phyloP scores from a whole-genome alignment of 92 coral and sea anemone species.

The Epizoanthus scotinus region DNA sequence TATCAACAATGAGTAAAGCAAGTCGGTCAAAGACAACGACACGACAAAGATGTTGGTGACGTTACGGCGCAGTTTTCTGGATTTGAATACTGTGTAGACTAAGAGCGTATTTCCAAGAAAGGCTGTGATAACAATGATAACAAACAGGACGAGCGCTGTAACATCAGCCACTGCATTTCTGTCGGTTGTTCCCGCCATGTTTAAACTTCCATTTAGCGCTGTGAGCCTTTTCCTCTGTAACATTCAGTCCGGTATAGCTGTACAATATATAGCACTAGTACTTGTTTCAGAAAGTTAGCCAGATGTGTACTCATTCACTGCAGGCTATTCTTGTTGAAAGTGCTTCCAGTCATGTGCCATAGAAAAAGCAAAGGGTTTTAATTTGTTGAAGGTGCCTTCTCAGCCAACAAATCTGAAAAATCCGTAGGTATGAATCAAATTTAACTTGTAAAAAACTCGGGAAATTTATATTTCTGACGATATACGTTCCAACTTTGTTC shows the following conservation, averaged over 20 bases:
- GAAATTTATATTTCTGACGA: too few relatives aligned
- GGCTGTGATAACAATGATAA: neutral
- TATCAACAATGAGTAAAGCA: neutral
- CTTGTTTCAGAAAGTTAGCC: neutral
- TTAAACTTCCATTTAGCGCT: too few relatives aligned
- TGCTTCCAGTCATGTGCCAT: neutral
- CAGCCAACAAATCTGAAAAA: neutral
- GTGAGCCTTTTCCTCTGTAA: neutral
- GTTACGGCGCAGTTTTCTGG: neutral
- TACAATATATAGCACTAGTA: too few relatives aligned
- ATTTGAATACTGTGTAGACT: neutral
- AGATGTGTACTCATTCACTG: neutral
- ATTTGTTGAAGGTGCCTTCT: neutral
- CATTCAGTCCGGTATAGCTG: neutral
- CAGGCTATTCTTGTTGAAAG: neutral
- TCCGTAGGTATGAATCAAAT: too few relatives aligned
- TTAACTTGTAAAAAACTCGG: too few relatives aligned
- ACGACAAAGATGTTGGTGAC: conserved; percentile 15
- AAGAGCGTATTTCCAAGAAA: neutral
- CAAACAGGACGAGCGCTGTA: neutral
- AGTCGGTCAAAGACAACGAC: conserved; percentile 1
- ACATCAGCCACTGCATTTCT: neutral
- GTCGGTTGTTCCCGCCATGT: neutral
- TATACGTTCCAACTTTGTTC: too few relatives aligned
- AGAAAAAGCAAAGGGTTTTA: neutral